Conservation (phyloP, 1,140 invertebrate genomes). For the Belonocnema kinseyi region DNA sequence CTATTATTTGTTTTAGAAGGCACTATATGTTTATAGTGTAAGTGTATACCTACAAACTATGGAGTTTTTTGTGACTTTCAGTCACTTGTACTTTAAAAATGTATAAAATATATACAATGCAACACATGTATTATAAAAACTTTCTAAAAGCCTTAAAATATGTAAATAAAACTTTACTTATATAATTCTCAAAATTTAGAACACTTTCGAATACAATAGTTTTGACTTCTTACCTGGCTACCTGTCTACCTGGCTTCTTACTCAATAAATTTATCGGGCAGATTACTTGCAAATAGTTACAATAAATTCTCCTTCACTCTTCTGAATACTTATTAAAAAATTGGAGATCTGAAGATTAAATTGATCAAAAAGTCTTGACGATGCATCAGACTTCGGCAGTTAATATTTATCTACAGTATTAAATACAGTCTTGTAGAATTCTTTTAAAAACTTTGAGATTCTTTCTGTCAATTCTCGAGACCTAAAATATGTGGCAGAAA, state of each 20-base stretch:
- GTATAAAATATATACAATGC: conserved; percentile 32
- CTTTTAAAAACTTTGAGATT: background rate
- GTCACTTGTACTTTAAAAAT: conserved; percentile 41
- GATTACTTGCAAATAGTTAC: conserved; percentile 31
- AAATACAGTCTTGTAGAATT: conserved; percentile 33
- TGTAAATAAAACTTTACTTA: conserved; percentile 6
- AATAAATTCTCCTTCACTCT: background rate
- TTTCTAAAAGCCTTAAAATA: conserved; percentile 22
- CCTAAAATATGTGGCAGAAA: conserved; percentile 33
- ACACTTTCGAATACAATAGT: conserved; percentile 15
- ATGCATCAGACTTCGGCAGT: background rate
- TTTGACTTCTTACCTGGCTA: conserved; percentile 14
- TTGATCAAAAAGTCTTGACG: background rate
- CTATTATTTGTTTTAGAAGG: conserved; percentile 16
- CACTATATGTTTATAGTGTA: conserved; percentile 32
- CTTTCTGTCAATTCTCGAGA: background rate
- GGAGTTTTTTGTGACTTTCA: conserved; percentile 3
- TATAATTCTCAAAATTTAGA: background rate
- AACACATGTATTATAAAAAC: conserved; percentile 24
- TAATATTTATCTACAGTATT: background rate
- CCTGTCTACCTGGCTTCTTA: conserved; percentile 3
- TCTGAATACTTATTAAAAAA: background rate
- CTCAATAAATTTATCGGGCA: background rate
- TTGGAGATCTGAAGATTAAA: background rate
- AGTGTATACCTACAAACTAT: background rate